Base-by-base conservation (phyloP, 2,888 invertebrate genomes). In the Ecliptopera silaceata region DNA sequence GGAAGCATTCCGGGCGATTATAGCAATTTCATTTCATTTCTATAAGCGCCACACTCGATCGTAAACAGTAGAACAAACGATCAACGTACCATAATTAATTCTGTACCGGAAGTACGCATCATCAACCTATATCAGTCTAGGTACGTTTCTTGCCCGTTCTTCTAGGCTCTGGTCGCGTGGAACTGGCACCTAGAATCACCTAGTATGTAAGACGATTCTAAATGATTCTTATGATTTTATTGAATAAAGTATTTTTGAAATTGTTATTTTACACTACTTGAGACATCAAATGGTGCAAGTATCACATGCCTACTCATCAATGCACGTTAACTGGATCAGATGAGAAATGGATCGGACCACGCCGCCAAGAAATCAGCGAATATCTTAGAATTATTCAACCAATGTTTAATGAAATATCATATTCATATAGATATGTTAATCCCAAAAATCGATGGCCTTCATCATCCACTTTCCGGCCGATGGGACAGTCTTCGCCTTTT, bases 351-450 rank as follows among this genome's bases (percentile, higher is more conserved):
- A 74, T 74, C 54, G 75, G 75, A 41, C 84, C 84, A 3, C 70
- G 63, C 1, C 75, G 70, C 29, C 71, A 71, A 0, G 75, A 78
- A 69, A 70, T 79, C 13, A 65, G 73, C 41, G 60, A 70, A 6
- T 82, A 81, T 79, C 64, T 75, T 0, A 82, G 75, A 65, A 63
- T 80, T 10, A 47, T 84, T 2, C 62, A 77, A 17, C 82, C 83
- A 1, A 74, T 84, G 36, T 66, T 71, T 45, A 74, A 72, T 4
- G 65, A 64, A 6, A 62, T 66, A 1, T 77, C 80, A 11, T 71
- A 71, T 17, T 52, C 43, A n/a, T n/a, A n/a, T n/a, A n/a, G n/a
- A n/a, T n/a, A n/a, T n/a, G n/a, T n/a, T n/a, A n/a, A n/a, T n/a
- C n/a, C n/a, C n/a, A n/a, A n/a, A n/a, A n/a, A n/a, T n/a, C n/a